These are phyloP conservation scores for Stigmatopora argus DNA, from an alignment of 2,113 vertebrate species.

Conservation along the genomic window DNA sequence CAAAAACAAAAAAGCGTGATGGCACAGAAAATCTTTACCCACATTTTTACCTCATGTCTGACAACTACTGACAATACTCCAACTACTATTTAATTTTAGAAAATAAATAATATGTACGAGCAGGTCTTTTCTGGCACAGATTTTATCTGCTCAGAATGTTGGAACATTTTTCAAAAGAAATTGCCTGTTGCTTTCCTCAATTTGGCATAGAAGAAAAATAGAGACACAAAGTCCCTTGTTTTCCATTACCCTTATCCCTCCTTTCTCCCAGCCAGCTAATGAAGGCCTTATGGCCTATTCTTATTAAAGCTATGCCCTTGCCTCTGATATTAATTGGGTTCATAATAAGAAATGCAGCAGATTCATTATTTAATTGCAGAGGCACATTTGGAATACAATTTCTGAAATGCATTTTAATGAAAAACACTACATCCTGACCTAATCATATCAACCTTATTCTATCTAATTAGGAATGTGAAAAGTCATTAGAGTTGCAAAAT, in stretches of 20 bases:
- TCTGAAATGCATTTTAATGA: constrained; percentile 99
- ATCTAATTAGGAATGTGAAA: constrained; percentile 99
- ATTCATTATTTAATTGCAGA: constrained; percentile 99
- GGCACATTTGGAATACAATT: constrained; percentile 96
- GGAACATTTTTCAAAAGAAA: constrained; percentile 17
- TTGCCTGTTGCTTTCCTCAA: constrained; percentile 43
- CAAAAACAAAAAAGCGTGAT: too few species aligned
- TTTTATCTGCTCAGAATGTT: constrained; percentile 27
- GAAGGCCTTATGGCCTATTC: constrained; percentile 88
- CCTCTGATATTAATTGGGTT: constrained; percentile 93
- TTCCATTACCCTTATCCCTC: constrained; percentile 63
- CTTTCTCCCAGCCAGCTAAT: constrained; percentile 75
- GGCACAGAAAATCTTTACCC: neutral
- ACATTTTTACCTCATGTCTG: constrained; percentile 12
- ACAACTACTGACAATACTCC: constrained; percentile 10
- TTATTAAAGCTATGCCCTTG: constrained; percentile 94
- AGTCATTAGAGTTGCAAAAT: constrained; percentile 99
- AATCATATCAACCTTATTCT: constrained; percentile 99
- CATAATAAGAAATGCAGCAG: constrained; percentile 90
- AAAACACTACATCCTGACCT: constrained; percentile 99
- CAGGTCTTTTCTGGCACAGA: constrained; percentile 8
- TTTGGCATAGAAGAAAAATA: constrained; percentile 32
- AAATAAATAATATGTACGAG: constrained; percentile 22
- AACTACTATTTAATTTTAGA: constrained; percentile 4
- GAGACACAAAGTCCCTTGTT: constrained; percentile 69